Conservation (phyloP, 2,113 vertebrate species). For the Chaenocephalus aceratus region DNA sequence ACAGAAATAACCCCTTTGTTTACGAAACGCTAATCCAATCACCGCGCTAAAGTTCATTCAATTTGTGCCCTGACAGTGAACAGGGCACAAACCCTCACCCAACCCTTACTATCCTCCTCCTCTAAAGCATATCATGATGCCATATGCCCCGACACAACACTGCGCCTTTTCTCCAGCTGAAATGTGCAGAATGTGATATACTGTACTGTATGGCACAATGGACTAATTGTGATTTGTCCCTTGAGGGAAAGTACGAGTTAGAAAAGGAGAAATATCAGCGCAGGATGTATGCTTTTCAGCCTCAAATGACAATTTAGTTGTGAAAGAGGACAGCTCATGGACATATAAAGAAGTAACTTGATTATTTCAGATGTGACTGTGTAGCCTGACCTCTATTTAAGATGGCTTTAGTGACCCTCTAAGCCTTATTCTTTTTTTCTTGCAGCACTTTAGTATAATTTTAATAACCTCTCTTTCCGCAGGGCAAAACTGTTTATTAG, state of each 20-base stretch:
- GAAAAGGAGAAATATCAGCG: slow-evolving; percentile 51
- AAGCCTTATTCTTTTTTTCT: slow-evolving; percentile 25
- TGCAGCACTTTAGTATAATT: slow-evolving; percentile 46
- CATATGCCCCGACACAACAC: slow-evolving; percentile 61
- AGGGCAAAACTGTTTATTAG: slow-evolving; percentile 51
- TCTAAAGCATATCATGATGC: slow-evolving; percentile 60
- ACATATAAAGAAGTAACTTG: slow-evolving; percentile 50
- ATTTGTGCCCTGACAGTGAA: slow-evolving; percentile 53
- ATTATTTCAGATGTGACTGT: slow-evolving; percentile 37
- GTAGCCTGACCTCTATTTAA: slow-evolving; percentile 32
- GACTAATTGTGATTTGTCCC: slow-evolving; percentile 72
- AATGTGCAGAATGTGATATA: slow-evolving; percentile 76
- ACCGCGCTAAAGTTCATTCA: slow-evolving; percentile 47
- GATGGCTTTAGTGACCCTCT: slow-evolving; percentile 35
- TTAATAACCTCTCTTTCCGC: slow-evolving; percentile 52
- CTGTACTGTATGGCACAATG: slow-evolving; percentile 62
- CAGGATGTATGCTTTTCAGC: slow-evolving; percentile 48
- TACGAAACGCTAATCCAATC: slow-evolving; percentile 50
- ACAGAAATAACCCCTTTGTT: slow-evolving; percentile 53
- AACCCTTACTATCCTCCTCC: slow-evolving; percentile 15
- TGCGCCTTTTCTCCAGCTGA: slow-evolving; percentile 55
- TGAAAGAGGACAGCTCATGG: slow-evolving; percentile 33
- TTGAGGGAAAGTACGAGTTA: slow-evolving; percentile 54
- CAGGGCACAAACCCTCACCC: neutral
- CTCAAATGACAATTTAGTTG: slow-evolving; percentile 24